phyloP scores from a whole-genome alignment of 2,113 vertebrate species.

The Tragelaphus imberbis region DNA sequence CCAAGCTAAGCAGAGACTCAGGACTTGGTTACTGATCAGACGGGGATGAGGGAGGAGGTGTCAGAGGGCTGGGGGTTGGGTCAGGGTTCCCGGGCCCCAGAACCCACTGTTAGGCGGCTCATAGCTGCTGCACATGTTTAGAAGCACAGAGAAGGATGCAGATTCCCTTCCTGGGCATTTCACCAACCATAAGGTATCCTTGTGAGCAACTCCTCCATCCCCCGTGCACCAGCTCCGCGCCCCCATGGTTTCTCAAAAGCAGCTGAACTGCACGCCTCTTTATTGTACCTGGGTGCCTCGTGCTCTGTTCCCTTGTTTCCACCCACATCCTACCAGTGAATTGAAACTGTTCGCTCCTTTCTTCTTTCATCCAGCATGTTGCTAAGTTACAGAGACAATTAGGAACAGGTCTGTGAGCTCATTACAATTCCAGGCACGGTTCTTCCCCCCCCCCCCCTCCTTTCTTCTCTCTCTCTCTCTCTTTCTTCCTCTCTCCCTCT shows the following conservation, averaged over 20 bases:
- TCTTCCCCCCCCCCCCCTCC: neutral
- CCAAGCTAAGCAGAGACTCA: neutral
- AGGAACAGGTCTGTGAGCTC: slow-evolving; percentile 33
- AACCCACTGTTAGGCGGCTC: accelerated
- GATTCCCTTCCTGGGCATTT: neutral
- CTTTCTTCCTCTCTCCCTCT: neutral
- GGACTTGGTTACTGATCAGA: neutral
- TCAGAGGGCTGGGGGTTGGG: neutral
- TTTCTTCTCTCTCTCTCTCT: neutral
- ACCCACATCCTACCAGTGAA: slow-evolving; percentile 14
- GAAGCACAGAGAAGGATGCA: neutral
- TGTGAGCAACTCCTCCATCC: accelerated
- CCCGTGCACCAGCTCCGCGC: accelerated
- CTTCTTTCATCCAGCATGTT: slow-evolving; percentile 16
- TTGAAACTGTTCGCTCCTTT: neutral
- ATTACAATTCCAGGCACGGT: slow-evolving; percentile 29
- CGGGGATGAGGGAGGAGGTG: neutral
- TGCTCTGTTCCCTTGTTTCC: neutral
- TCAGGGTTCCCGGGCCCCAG: accelerated
- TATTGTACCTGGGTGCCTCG: neutral
- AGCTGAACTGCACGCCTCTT: neutral
- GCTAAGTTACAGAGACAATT: slow-evolving; percentile 41
- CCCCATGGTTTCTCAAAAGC: neutral
- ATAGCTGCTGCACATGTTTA: accelerated
- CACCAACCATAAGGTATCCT: neutral